A percentile compares a stretch with the other conserved stretches of the same genome.
Evolutionary conservation across 2,888 invertebrate species (phyloP).

Genomic region (Eupithecia subfuscata): DNA sequence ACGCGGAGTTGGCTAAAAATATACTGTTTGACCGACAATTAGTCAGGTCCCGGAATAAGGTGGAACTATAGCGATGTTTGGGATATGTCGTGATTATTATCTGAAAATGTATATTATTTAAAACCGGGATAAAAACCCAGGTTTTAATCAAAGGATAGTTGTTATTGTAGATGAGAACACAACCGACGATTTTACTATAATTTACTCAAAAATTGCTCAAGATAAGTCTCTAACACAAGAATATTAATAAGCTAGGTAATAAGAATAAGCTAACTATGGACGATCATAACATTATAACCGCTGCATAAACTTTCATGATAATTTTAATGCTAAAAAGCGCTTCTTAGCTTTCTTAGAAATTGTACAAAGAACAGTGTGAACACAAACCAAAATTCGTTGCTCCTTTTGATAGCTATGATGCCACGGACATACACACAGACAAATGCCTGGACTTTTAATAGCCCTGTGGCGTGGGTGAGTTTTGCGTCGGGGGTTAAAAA

Average conservation of each 20-base stretch:
- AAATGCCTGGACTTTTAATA: background rate
- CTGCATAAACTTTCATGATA: too few relatives aligned
- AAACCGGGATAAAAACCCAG: too few relatives aligned
- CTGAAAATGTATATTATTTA: too few relatives aligned
- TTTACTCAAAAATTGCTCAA: too few relatives aligned
- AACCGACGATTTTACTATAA: background rate
- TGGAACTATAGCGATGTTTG: background rate
- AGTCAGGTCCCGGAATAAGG: background rate
- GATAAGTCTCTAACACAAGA: too few relatives aligned
- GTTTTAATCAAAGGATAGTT: background rate
- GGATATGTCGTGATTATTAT: too few relatives aligned
- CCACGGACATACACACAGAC: background rate
- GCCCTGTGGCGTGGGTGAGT: background rate
- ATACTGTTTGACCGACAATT: slow-evolving; percentile 8
- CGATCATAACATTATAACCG: background rate
- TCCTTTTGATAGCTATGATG: background rate
- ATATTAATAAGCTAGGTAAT: too few relatives aligned
- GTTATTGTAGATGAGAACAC: background rate
- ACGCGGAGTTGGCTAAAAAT: slow-evolving; percentile 6
- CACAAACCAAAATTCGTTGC: background rate
- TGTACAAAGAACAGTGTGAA: background rate
- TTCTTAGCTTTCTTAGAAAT: too few relatives aligned
- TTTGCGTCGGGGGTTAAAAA: background rate
- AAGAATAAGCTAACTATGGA: background rate
- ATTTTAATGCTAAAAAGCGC: too few relatives aligned